Percentiles rank a stretch among this genome's conserved stretches.
Evolutionary conservation across 2,888 invertebrate genomes (phyloP).

Genomic region (Vannuccia rotundouncinata): DNA sequence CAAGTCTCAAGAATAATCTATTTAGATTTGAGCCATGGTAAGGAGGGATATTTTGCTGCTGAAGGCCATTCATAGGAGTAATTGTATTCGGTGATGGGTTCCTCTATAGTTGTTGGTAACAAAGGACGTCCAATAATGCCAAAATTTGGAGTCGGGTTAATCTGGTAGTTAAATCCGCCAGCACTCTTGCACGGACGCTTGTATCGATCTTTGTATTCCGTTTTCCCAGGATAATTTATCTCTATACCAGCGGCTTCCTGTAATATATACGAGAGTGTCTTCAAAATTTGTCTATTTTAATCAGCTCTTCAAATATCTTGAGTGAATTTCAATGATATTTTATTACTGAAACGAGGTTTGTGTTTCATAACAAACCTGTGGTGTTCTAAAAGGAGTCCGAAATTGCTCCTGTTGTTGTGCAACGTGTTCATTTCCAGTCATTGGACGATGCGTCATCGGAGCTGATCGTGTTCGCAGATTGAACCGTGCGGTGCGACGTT

Average conservation of each 20-base stretch:
- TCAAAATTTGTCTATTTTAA: too few species aligned
- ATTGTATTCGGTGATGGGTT: conserved; percentile 30
- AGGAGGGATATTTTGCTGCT: not conserved
- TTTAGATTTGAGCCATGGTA: not conserved
- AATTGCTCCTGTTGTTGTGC: not conserved
- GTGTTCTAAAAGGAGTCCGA: not conserved
- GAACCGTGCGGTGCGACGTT: not conserved
- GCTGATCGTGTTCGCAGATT: not conserved
- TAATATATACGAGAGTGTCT: not conserved
- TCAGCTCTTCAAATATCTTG: too few species aligned
- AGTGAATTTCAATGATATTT: too few species aligned
- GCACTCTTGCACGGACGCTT: conserved; percentile 17
- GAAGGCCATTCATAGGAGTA: conserved; percentile 30
- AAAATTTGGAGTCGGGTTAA: conserved; percentile 28
- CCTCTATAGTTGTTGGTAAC: conserved; percentile 1
- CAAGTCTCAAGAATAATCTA: too few species aligned
- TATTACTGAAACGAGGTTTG: too few species aligned
- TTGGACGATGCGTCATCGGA: not conserved
- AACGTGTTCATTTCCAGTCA: not conserved
- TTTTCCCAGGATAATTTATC: conserved; percentile 32
- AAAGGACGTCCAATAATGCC: conserved; percentile 20
- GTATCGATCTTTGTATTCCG: conserved; percentile 31
- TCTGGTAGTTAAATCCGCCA: conserved; percentile 3
- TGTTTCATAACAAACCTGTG: too few species aligned
- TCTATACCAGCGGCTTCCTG: conserved; percentile 32